Conservation (phyloP, 1,140 invertebrate genomes). For the Neodiprion lecontei region DNA sequence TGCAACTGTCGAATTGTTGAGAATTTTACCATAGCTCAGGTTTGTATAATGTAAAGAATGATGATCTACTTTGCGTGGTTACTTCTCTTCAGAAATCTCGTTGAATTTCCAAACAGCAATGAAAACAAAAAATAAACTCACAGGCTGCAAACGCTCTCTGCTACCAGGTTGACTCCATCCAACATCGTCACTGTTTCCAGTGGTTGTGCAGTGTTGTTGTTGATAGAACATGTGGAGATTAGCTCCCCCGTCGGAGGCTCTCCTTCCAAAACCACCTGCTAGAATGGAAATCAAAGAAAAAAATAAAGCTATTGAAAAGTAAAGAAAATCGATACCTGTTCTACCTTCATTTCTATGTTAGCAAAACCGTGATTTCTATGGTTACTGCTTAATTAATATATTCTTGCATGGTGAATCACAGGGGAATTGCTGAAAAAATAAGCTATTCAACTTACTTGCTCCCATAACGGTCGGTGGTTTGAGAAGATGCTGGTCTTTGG, state of each 20-base stretch:
- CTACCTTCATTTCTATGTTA: neutral
- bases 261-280: conserved; percentile 83
- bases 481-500: conserved; percentile 92
- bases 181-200: conserved; percentile 59
- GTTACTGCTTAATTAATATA: too few species aligned
- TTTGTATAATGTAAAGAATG: too few species aligned
- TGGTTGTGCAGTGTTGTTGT: conserved; percentile 55
- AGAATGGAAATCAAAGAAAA: conserved; percentile 24
- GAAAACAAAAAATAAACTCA: conserved; percentile 35
- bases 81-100: too few species aligned
- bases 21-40: neutral
- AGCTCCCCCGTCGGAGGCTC: conserved; percentile 95
- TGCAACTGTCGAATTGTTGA: conserved; percentile 37
- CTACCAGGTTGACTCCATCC: conserved; percentile 72
- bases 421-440: neutral
- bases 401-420: too few species aligned
- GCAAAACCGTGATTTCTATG: too few species aligned
- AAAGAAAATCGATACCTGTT: conserved; percentile 12
- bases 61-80: too few species aligned
- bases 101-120: too few species aligned
- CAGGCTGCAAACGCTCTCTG: conserved; percentile 65
- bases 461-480: conserved; percentile 91
- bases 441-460: conserved; percentile 69
- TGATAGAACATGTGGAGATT: conserved; percentile 85
- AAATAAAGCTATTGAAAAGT: conserved; percentile 10